Evolutionary conservation across 2,797 vertebrate genomes (phyloP).

Genomic region (Glossophaga mutica): DNA sequence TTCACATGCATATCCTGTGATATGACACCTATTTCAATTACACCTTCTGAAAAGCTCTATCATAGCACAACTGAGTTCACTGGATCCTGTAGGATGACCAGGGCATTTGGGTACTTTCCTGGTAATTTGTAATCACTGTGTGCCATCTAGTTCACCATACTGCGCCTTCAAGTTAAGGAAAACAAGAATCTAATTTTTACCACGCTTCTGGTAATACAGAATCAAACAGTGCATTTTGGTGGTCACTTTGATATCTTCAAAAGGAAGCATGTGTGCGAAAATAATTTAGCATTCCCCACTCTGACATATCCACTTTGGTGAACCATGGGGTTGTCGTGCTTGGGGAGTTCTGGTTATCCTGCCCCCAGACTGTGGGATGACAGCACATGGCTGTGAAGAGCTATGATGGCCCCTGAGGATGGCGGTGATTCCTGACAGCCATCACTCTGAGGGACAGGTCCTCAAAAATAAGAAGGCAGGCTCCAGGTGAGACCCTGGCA

Average conservation of each 20-base stretch:
- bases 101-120: not conserved
- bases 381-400: not conserved
- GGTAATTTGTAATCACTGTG: not conserved
- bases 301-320: not conserved
- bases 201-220: not conserved
- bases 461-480: not conserved
- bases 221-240: too few species aligned
- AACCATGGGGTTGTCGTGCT: rapidly evolving
- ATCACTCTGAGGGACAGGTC: not conserved
- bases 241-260: not conserved
- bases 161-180: not conserved
- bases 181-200: not conserved
- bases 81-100: not conserved
- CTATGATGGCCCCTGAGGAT: not conserved
- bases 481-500: not conserved
- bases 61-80: not conserved
- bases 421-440: not conserved
- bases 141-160: not conserved
- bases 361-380: not conserved
- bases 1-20: not conserved
- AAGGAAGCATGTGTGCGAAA: not conserved
- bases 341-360: not conserved
- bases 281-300: not conserved
- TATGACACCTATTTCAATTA: not conserved
- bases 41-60: not conserved